phyloP scores from a whole-genome alignment of 2,888 invertebrate genomes.

The Zaprionus obscuricornis region DNA sequence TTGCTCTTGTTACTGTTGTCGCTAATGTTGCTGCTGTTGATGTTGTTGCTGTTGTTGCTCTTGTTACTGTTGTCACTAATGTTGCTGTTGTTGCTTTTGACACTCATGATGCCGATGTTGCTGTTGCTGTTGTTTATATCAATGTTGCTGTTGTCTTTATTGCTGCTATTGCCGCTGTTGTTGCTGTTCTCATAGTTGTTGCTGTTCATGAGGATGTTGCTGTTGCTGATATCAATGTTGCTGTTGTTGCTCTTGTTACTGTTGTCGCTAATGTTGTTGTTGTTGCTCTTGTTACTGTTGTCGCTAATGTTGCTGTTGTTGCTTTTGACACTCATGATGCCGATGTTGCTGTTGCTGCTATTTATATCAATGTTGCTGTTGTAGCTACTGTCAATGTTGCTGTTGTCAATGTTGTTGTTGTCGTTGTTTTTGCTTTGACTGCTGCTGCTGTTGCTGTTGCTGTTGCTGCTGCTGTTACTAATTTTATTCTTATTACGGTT shows the following conservation, averaged over 20 bases:
- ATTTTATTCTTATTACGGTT: too few relatives aligned
- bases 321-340: too few relatives aligned
- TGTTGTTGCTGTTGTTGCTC: too few relatives aligned
- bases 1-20: slow-evolving; percentile 31
- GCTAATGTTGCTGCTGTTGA: too few relatives aligned
- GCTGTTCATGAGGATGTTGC: too few relatives aligned
- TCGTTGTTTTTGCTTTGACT: slow-evolving; percentile 52
- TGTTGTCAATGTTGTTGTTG: too few relatives aligned
- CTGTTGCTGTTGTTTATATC: slow-evolving; percentile 12
- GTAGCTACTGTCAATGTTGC: too few relatives aligned
- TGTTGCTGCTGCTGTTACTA: not conserved
- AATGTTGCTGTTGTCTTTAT: not conserved
- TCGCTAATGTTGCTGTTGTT: too few relatives aligned
- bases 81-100: too few relatives aligned
- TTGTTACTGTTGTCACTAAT: too few relatives aligned
- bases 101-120: slow-evolving; percentile 51
- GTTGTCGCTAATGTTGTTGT: slow-evolving; percentile 41
- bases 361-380: too few relatives aligned
- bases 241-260: slow-evolving; percentile 38
- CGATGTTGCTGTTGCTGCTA: slow-evolving; percentile 1
- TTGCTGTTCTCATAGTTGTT: not conserved
- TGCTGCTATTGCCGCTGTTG: slow-evolving; percentile 11
- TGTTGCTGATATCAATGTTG: too few relatives aligned
- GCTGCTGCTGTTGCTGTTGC: slow-evolving; percentile 25
- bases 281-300: not conserved